A percentile compares a stretch with the other conserved stretches of the same genome.
These are phyloP conservation scores for Aleiodes alternator DNA, from an alignment of 2,888 invertebrate genomes.

Conservation along the genomic window DNA sequence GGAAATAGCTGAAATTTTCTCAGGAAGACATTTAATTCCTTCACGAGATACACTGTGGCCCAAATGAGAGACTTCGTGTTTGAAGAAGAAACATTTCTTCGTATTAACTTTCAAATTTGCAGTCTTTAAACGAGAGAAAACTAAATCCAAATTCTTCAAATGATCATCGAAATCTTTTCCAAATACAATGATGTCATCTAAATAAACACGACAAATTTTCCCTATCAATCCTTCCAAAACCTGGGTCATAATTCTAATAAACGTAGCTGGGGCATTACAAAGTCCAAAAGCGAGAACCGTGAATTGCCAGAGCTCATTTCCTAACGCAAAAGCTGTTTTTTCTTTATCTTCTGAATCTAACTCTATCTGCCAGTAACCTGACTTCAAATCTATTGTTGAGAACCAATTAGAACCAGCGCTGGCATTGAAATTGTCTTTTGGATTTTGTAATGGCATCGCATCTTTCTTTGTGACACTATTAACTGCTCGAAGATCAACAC, in stretches of 20 bases:
- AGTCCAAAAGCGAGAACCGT: conserved; percentile 34
- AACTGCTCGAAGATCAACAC: conserved; percentile 34
- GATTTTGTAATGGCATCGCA: conserved; percentile 37
- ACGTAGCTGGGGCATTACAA: conserved; percentile 25
- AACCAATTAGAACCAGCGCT: neutral
- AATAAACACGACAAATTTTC: neutral
- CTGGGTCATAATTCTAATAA: conserved; percentile 11
- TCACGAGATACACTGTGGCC: neutral
- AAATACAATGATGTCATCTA: conserved; percentile 35
- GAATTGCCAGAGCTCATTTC: conserved; percentile 40
- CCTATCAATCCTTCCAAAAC: neutral
- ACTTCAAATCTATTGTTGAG: neutral
- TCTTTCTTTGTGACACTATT: conserved; percentile 39
- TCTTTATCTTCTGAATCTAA: conserved; percentile 13
- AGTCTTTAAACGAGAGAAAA: neutral
- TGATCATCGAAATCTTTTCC: conserved; percentile 2
- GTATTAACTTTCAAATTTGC: conserved; percentile 5
- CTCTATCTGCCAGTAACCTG: neutral
- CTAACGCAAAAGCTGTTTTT: conserved; percentile 16
- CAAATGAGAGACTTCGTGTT: neutral
- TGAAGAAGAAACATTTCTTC: neutral
- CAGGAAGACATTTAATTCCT: neutral
- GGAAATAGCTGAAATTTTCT: neutral
- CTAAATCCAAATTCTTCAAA: neutral
- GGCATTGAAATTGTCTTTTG: neutral